phyloP scores from a whole-genome alignment of 2,888 invertebrate species.

The Cephalotes varians region DNA sequence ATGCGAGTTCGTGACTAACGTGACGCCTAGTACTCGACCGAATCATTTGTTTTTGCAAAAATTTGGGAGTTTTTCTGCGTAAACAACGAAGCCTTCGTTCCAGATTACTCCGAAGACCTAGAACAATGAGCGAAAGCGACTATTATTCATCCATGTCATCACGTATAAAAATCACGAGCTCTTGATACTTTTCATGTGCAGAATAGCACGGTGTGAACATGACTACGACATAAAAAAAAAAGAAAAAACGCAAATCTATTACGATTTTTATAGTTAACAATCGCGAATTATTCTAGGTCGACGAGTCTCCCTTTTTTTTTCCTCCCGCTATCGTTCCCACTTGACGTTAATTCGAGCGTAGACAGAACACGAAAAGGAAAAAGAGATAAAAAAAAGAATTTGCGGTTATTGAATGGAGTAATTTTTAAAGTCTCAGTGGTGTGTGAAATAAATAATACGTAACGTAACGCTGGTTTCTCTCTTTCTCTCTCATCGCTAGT shows the following conservation, averaged over 20 bases:
- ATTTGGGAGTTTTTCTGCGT: conserved; percentile 1
- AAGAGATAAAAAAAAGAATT: conserved; percentile 34
- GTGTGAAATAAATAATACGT: conserved; percentile 69
- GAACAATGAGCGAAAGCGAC: conserved; percentile 18
- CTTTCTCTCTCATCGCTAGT: conserved; percentile 50
- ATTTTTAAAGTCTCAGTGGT: conserved; percentile 57
- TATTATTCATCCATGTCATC: background rate
- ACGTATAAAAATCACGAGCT: background rate
- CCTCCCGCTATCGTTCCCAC: background rate
- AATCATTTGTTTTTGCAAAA: conserved; percentile 50
- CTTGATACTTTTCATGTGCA: conserved; percentile 8
- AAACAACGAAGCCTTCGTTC: conserved; percentile 1
- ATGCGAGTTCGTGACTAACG: conserved; percentile 57
- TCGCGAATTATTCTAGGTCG: conserved; percentile 31
- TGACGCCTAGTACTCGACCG: conserved; percentile 32
- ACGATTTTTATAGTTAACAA: conserved; percentile 7
- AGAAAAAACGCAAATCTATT: background rate
- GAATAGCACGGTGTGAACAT: background rate
- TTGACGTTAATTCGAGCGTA: conserved; percentile 2
- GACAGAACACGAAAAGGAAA: conserved; percentile 33
- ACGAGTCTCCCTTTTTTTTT: background rate
- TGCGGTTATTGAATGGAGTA: background rate
- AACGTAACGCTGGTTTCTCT: conserved; percentile 64
- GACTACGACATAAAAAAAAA: background rate
- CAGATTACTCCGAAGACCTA: conserved; percentile 20